A percentile compares a stretch with the other conserved stretches of the same genome.
Conservation (phyloP, 2,113 vertebrate genomes). For the Phocoena phocoena region DNA sequence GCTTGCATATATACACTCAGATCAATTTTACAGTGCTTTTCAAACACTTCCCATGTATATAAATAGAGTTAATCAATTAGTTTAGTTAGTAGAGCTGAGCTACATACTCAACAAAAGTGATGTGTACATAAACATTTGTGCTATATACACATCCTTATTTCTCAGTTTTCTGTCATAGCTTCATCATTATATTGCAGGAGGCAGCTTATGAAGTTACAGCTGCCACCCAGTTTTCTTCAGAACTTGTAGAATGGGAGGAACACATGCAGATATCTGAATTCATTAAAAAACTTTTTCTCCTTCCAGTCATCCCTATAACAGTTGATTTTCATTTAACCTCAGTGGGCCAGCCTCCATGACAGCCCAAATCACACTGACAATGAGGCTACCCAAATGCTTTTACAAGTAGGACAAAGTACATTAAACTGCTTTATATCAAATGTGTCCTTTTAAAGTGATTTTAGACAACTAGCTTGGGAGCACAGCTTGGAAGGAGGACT, state of each 20-base stretch:
- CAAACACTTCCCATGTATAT: neutral
- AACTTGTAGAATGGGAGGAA: slow-evolving; percentile 5
- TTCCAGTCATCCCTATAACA: slow-evolving; percentile 34
- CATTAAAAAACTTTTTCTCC: slow-evolving; percentile 12
- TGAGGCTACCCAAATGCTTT: slow-evolving; percentile 25
- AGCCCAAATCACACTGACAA: slow-evolving; percentile 13
- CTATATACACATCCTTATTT: neutral
- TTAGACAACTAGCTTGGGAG: slow-evolving; percentile 19
- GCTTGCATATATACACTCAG: slow-evolving; percentile 33
- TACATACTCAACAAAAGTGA: slow-evolving; percentile 7
- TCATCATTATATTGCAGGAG: slow-evolving; percentile 17
- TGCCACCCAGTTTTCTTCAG: slow-evolving; percentile 15
- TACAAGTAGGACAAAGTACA: slow-evolving; percentile 27
- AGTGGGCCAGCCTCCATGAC: neutral
- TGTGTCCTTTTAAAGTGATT: slow-evolving; percentile 24
- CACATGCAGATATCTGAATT: slow-evolving; percentile 24
- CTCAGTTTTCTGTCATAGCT: slow-evolving; percentile 17
- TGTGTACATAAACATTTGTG: neutral
- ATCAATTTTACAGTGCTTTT: slow-evolving; percentile 51
- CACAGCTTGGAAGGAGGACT: slow-evolving; percentile 15
- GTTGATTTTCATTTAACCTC: slow-evolving; percentile 54
- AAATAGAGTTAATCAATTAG: slow-evolving; percentile 41
- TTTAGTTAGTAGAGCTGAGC: slow-evolving; percentile 39
- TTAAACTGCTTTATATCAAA: slow-evolving; percentile 27
- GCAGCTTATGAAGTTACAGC: neutral